phyloP scores from a whole-genome alignment of 2,113 vertebrate genomes.

The Phaethornis superciliosus region DNA sequence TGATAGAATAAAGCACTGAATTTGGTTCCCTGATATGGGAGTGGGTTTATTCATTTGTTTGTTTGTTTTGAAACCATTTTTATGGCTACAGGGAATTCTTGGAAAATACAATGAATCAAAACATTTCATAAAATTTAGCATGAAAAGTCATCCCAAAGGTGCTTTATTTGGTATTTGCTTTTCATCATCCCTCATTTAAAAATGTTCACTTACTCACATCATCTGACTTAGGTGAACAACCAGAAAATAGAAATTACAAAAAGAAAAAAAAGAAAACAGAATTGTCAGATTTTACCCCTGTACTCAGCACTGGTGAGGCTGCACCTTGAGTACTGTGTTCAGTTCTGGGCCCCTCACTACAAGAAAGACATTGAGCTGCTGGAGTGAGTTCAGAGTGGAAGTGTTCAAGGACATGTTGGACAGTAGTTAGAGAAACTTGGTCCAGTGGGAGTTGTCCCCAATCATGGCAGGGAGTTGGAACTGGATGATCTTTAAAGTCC shows the following conservation, averaged over 20 bases:
- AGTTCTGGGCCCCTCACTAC: too few species aligned
- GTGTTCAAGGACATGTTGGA: too few species aligned
- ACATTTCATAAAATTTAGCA: not conserved
- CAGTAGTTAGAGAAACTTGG: too few species aligned
- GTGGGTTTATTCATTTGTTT: not conserved
- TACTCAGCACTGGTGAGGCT: too few species aligned
- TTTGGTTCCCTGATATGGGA: not conserved
- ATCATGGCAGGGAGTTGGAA: too few species aligned
- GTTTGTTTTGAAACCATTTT: not conserved
- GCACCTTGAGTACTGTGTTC: too few species aligned
- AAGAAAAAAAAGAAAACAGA: not conserved
- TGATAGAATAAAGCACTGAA: not conserved
- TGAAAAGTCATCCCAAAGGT: not conserved
- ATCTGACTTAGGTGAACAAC: not conserved
- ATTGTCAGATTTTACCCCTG: not conserved
- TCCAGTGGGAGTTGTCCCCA: too few species aligned
- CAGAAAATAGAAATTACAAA: not conserved
- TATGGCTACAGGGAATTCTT: not conserved
- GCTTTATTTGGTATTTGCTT: not conserved
- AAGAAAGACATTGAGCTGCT: too few species aligned
- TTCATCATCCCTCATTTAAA: not conserved
- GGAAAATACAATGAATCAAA: conserved; percentile 1
- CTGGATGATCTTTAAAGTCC: too few species aligned
- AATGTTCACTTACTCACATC: not conserved
- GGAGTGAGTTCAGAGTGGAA: too few species aligned